Conservation (phyloP, 2,797 vertebrate species). For the Hyperoplus lanceolatus region DNA sequence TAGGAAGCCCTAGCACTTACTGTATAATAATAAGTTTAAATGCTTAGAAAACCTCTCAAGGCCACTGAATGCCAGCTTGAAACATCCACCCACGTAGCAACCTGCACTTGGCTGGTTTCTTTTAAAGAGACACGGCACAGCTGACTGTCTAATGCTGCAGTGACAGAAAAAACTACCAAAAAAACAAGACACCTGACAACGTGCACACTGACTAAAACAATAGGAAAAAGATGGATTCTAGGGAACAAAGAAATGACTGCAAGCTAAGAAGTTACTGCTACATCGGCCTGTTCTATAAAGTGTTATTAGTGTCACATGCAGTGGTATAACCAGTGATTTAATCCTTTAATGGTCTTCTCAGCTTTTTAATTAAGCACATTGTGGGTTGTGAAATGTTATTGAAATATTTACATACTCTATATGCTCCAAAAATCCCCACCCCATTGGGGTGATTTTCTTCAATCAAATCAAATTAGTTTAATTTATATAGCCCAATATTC, state of each 20-base stretch:
- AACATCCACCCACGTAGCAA: constrained; percentile 57
- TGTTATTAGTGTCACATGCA: neutral
- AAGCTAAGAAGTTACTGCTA: neutral
- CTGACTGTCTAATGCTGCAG: constrained; percentile 17
- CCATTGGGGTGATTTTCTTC: no score
- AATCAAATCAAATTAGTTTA: no score
- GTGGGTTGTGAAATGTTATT: neutral
- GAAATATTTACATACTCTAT: no score
- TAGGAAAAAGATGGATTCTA: neutral
- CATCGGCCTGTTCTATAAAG: neutral
- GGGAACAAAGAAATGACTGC: neutral
- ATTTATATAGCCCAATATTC: no score
- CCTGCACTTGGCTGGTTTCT: neutral
- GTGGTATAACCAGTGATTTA: neutral
- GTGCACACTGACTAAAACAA: constrained; percentile 2
- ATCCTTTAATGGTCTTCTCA: constrained; percentile 5
- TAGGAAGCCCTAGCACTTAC: neutral
- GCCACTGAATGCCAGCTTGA: constrained; percentile 33
- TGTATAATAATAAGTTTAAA: constrained; percentile 21
- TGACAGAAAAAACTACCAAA: constrained; percentile 6
- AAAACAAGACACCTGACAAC: neutral
- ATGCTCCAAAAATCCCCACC: no score
- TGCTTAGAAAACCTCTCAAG: constrained; percentile 45
- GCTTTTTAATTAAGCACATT: no score
- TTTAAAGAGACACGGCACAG: neutral